Conservation (phyloP, 2,888 invertebrate genomes). For the Tortrix viridana region DNA sequence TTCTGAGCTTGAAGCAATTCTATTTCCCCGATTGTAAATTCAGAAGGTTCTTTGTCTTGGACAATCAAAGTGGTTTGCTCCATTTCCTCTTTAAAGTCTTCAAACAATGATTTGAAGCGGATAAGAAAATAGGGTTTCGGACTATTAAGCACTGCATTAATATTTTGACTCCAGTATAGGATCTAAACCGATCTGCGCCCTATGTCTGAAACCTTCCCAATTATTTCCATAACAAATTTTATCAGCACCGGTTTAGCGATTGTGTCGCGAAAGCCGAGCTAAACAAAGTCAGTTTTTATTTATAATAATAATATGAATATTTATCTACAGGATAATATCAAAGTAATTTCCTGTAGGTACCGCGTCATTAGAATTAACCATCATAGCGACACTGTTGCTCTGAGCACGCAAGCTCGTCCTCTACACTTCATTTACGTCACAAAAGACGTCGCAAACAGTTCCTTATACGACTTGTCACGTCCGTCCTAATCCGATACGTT, state of each 20-base stretch:
- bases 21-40: slow-evolving; percentile 1
- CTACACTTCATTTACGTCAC: not conserved
- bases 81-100: slow-evolving; percentile 8
- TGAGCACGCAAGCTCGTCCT: not conserved
- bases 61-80: slow-evolving; percentile 19
- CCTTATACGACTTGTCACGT: slow-evolving; percentile 14
- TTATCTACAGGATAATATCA: not conserved
- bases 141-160: not conserved
- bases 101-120: not conserved
- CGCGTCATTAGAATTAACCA: not conserved
- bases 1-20: not conserved
- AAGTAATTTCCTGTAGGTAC: not conserved
- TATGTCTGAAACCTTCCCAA: too few species aligned
- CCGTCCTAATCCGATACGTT: slow-evolving; percentile 26
- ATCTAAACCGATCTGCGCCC: too few species aligned
- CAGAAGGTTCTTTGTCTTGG: not conserved
- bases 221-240: too few species aligned
- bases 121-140: too few species aligned
- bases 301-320: too few species aligned
- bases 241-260: too few species aligned
- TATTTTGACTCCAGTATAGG: not conserved
- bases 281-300: too few species aligned
- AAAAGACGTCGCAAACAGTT: slow-evolving; percentile 11
- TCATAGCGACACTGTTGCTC: not conserved
- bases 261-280: too few species aligned